Evolutionary conservation across 2,797 vertebrate genomes (phyloP), one percentile per base, ranked within the genome.

Genomic region (Phaenicophaeus curvirostris): DNA sequence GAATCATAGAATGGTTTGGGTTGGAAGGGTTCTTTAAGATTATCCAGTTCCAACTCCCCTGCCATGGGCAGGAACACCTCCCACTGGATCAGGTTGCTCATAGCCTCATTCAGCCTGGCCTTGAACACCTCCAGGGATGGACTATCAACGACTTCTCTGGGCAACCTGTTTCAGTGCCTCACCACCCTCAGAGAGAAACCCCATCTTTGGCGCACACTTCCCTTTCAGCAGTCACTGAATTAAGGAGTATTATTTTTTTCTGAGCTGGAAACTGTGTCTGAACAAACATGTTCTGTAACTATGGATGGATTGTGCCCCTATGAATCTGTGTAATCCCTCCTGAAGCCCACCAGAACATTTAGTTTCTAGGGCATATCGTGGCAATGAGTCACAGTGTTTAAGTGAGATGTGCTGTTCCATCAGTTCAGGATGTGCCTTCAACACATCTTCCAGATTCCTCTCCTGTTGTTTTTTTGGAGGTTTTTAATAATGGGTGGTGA

Each of bases 351-450:
- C n/a, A 71, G 74, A 55, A 59, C 0, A 8, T 76, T 41, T 59
- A 21, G 15, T 27, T 39, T 62, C 35, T 2, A 3, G 44, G 15
- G 8, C 37, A n/a, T 13, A 20, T 25, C 1, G 0, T 35, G 53
- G 62, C 31, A 33, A 16, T 20, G 27, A 83, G 11, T 42, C 54
- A 19, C 51, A 18, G 11, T 25, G 33, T 71, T 72, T 30, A 80
- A 84, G 5, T n/a, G 9, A 39, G 58, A 17, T 0, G 8, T 8
- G 21, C 17, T 59, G 11, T 27, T 72, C 1, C 0, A 5, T 42
- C 59, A 62, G 20, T 19, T 81, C 50, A 65, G 44, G 37, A 79
- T 58, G 41, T 50, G n/a, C 37, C 44, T 94, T 30, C 61, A 61
- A 6, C 15, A 11, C 33, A 41, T 17, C 17, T 76, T 42, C 27